Conservation (phyloP, 1,140 invertebrate genomes). For the Anastrepha obliqua region DNA sequence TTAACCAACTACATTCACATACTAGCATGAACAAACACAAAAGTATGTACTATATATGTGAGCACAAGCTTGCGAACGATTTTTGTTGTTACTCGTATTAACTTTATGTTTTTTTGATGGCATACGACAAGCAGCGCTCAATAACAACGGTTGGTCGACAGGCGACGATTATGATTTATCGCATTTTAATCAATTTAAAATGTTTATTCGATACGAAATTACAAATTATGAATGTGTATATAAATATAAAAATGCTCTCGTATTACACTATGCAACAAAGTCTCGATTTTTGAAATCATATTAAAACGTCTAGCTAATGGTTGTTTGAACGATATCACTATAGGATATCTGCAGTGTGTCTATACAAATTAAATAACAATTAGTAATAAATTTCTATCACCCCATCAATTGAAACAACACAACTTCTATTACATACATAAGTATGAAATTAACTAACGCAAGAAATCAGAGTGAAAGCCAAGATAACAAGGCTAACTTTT, state of each 20-base stretch:
- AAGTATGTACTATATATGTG: not conserved
- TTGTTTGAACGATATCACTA: too few species aligned
- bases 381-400: too few species aligned
- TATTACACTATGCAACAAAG: constrained; percentile 18
- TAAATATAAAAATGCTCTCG: not conserved
- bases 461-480: too few species aligned
- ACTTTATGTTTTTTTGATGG: not conserved
- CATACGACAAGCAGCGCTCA: constrained; percentile 15
- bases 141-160: constrained; percentile 52
- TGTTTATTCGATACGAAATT: constrained; percentile 72
- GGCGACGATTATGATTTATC: constrained; percentile 72
- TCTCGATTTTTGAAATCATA: not conserved
- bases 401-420: too few species aligned
- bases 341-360: too few species aligned
- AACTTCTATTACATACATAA: too few species aligned
- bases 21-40: too few species aligned
- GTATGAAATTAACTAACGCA: too few species aligned
- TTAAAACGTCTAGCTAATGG: too few species aligned
- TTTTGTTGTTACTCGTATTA: not conserved
- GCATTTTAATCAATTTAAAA: constrained; percentile 74
- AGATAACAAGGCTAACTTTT: too few species aligned
- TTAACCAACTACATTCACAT: too few species aligned
- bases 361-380: too few species aligned
- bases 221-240: constrained; percentile 70
- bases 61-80: not conserved